Base-by-base conservation (phyloP, 2,797 vertebrate genomes). In the Schizothorax lantsangensis region DNA sequence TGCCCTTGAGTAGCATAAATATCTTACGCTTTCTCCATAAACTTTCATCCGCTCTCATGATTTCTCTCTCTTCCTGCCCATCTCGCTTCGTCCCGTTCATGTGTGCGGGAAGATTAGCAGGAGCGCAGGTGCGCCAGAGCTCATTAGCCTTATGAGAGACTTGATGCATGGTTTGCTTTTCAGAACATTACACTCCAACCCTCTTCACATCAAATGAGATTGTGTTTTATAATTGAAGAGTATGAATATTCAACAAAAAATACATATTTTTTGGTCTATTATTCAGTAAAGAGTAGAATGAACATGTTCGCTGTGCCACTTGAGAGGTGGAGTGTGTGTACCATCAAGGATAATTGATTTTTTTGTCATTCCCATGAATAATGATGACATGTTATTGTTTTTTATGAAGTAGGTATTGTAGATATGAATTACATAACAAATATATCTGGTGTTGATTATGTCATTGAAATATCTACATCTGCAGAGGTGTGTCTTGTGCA, bases 401-500 rank as follows among this genome's bases (percentile, higher is more conserved):
- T 89, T 68, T 82, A 88, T 81, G 69, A 83, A 40, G 54, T 91
- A 81, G 59, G 83, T 88, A 68, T 85, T 89, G 85, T 91, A 88
- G 89, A 90, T 91, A 86, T 87, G 73, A 83, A 84, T 87, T 79
- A 66, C 72, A 75, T 88, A 59, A 81, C 57, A 59, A 52, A 81
- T 79, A 78, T 87, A 85, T 83, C 79, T 77, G 77, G 82, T 89
- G 84, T 85, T 90, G 81, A 85, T 78, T 75, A 77, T 81, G 79
- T 85, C 30, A 84, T 90, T 90, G 66, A 89, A 86, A 88, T 80
- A 71, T 80, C 85, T 85, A 89, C 77, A 84, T 84, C 83, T 86
- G 80, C 83, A 86, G 73, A 89, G 81, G 66, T 90, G 82, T 86
- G 89, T 87, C 66, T 74, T 75, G 86, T 86, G 78, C 81, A 87